phyloP scores from a whole-genome alignment of 2,797 vertebrate genomes.

The Characodon lateralis region DNA sequence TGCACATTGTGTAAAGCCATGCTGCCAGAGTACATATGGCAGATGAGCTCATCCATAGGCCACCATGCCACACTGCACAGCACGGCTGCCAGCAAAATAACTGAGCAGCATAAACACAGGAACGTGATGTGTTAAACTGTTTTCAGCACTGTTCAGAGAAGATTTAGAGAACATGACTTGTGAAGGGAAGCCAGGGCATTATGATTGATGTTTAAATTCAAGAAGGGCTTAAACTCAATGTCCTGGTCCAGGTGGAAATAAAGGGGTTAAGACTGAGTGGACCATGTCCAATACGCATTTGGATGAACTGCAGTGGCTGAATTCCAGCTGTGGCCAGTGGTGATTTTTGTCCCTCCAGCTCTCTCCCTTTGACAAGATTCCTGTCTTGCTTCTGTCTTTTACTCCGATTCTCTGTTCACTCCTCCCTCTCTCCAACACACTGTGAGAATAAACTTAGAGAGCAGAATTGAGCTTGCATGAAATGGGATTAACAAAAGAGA shows the following conservation, averaged over 20 bases:
- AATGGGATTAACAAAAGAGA: slow-evolving; percentile 78
- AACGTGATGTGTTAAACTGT: neutral
- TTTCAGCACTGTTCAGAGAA: neutral
- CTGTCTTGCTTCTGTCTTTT: slow-evolving; percentile 9
- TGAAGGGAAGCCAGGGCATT: slow-evolving; percentile 26
- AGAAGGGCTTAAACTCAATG: slow-evolving; percentile 47
- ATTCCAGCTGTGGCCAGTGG: slow-evolving; percentile 67
- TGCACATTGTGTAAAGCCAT: neutral
- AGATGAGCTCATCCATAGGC: neutral
- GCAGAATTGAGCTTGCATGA: slow-evolving; percentile 74
- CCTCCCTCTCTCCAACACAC: slow-evolving; percentile 32
- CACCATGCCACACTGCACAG: neutral
- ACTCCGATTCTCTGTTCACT: neutral
- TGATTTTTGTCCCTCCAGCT: slow-evolving; percentile 22
- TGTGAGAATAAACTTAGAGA: slow-evolving; percentile 65
- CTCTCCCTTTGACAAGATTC: slow-evolving; percentile 3
- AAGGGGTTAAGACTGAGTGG: slow-evolving; percentile 42
- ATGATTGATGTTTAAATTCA: slow-evolving; percentile 41
- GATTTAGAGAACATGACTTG: slow-evolving; percentile 13
- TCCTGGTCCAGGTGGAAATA: slow-evolving; percentile 46
- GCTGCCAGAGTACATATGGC: neutral
- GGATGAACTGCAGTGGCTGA: slow-evolving; percentile 61
- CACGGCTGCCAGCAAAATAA: neutral
- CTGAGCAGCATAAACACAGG: slow-evolving; percentile 7
- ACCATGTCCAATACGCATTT: slow-evolving; percentile 63